These are phyloP conservation scores for Halictus quadricinctus DNA, from an alignment of 2,888 invertebrate genomes.

Conservation along the genomic window DNA sequence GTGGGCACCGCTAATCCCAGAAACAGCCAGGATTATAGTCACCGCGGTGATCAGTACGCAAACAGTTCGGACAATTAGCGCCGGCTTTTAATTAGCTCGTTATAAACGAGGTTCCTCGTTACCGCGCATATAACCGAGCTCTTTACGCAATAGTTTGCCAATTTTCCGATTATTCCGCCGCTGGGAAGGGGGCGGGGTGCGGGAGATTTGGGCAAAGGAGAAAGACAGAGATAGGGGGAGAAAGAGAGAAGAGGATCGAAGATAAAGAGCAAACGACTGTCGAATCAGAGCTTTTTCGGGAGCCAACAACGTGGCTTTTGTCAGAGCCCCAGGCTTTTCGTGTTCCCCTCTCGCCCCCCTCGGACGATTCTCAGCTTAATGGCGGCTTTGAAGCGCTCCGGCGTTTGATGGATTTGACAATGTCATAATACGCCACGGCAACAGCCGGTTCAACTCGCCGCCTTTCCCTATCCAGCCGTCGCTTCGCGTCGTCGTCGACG, in stretches of 20 bases:
- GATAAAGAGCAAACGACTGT: conserved; percentile 39
- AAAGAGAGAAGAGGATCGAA: background rate
- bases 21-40: conserved; percentile 47
- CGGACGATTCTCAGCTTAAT: conserved; percentile 62
- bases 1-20: conserved; percentile 25
- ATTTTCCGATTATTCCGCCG: conserved; percentile 59
- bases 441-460: conserved; percentile 59
- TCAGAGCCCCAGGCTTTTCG: conserved; percentile 56
- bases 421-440: conserved; percentile 71
- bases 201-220: background rate
- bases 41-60: conserved; percentile 37
- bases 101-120: conserved; percentile 60
- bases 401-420: conserved; percentile 76
- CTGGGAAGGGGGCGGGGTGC: background rate
- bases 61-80: conserved; percentile 60
- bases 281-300: conserved; percentile 62
- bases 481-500: background rate
- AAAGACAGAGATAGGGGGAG: background rate
- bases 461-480: conserved; percentile 31
- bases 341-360: background rate
- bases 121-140: conserved; percentile 45
- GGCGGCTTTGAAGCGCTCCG: conserved; percentile 72
- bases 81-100: conserved; percentile 67
- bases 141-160: conserved; percentile 53
- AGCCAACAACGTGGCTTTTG: conserved; percentile 60